phyloP scores from a whole-genome alignment of 2,113 vertebrate genomes.

The Notarius quadriscutis region DNA sequence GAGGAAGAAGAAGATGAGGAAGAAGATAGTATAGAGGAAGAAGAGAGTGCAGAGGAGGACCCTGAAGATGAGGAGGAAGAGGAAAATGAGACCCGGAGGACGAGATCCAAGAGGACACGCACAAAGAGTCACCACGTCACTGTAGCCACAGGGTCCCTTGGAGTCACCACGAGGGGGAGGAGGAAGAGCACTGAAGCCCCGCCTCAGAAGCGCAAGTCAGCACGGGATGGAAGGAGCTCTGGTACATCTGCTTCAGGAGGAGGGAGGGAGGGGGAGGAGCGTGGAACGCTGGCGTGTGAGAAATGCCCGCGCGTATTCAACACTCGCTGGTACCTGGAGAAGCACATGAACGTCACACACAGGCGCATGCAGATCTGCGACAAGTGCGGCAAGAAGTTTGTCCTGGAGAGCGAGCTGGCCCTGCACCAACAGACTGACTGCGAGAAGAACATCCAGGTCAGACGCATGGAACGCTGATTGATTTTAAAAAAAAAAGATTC shows the following conservation, averaged over 20 bases:
- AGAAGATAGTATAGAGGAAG: slow-evolving; percentile 66
- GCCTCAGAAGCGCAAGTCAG: slow-evolving; percentile 79
- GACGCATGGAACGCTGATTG: background rate
- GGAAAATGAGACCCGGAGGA: slow-evolving; percentile 79
- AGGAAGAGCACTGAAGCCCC: slow-evolving; percentile 80
- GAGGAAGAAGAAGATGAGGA: slow-evolving; percentile 72
- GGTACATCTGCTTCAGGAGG: slow-evolving; percentile 50
- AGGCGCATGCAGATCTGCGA: slow-evolving; percentile 99
- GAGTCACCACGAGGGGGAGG: slow-evolving; percentile 84
- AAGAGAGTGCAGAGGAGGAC: slow-evolving; percentile 75
- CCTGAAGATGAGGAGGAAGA: slow-evolving; percentile 68
- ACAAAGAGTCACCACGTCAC: slow-evolving; percentile 77
- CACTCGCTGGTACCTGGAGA: slow-evolving; percentile 99
- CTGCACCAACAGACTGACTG: slow-evolving; percentile 99
- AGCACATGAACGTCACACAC: slow-evolving; percentile 99
- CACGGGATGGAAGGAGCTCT: slow-evolving; percentile 73
- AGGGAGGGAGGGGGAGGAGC: slow-evolving; percentile 79
- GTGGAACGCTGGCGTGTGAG: slow-evolving; percentile 94
- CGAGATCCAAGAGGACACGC: slow-evolving; percentile 76
- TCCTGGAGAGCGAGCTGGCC: slow-evolving; percentile 96
- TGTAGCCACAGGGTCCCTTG: slow-evolving; percentile 69
- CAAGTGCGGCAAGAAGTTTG: slow-evolving; percentile 98
- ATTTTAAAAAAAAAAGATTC: background rate
- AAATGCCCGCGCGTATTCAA: slow-evolving; percentile 98
- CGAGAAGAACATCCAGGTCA: slow-evolving; percentile 99